These are phyloP conservation scores for Sciurus carolinensis DNA, from an alignment of 2,797 vertebrate genomes.

Conservation along the genomic window DNA sequence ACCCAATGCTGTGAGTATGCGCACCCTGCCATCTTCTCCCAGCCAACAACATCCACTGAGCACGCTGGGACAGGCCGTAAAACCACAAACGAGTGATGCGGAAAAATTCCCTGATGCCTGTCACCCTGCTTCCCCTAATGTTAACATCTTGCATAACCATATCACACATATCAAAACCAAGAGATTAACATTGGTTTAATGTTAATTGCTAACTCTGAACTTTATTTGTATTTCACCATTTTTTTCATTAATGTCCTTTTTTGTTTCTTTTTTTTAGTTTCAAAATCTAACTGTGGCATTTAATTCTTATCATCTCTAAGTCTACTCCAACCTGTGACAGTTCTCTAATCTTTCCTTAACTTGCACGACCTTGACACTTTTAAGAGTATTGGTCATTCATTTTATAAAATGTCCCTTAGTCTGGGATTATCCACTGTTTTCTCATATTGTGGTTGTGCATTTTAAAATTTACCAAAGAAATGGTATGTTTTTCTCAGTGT, in stretches of 20 bases:
- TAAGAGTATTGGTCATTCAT: background rate
- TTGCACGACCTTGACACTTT: background rate
- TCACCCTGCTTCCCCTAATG: background rate
- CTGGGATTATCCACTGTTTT: background rate
- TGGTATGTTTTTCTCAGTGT: background rate
- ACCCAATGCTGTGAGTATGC: background rate
- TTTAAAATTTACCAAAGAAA: constrained; percentile 55
- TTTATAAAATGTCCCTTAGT: background rate
- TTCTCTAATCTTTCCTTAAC: background rate
- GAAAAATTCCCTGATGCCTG: background rate
- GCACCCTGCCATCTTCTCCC: background rate
- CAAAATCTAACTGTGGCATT: background rate
- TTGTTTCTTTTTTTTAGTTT: background rate
- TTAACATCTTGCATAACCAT: background rate
- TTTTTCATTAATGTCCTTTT: background rate
- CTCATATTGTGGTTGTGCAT: background rate
- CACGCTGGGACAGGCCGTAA: background rate
- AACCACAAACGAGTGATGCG: background rate
- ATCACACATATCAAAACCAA: background rate
- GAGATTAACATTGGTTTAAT: background rate
- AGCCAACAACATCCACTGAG: background rate
- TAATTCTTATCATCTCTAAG: background rate
- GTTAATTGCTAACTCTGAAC: background rate
- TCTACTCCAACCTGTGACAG: background rate
- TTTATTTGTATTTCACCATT: background rate